These are phyloP conservation scores for Acrobasis suavella DNA, from an alignment of 2,888 invertebrate species.

Conservation along the genomic window DNA sequence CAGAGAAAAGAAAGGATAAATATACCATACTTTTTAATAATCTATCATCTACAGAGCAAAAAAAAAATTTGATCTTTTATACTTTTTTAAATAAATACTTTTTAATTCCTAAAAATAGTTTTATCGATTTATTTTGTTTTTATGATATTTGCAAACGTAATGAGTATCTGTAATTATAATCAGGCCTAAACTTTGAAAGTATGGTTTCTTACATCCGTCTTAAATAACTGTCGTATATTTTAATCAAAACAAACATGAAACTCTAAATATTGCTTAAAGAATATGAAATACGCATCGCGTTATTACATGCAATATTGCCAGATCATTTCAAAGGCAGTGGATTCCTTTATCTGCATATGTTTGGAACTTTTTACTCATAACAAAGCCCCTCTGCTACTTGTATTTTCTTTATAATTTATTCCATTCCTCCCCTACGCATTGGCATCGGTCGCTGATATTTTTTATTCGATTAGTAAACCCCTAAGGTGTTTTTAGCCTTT, in stretches of 20 bases:
- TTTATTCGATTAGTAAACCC: constrained; percentile 84
- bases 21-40: no score
- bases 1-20: no score
- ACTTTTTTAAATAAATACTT: no score
- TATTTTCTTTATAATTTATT: constrained; percentile 83
- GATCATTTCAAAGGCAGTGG: constrained; percentile 61
- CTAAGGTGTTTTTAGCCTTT: constrained; percentile 84
- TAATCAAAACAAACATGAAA: constrained; percentile 21
- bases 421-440: constrained; percentile 79
- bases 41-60: no score
- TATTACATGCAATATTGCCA: constrained; percentile 54
- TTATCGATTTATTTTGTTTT: no score
- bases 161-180: no score
- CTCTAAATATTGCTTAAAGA: constrained; percentile 15
- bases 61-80: no score
- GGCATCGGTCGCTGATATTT: constrained; percentile 83
- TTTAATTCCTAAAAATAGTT: no score
- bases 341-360: constrained; percentile 71
- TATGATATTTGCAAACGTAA: no score
- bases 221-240: background rate
- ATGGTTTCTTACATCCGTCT: no score
- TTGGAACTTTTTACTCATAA: constrained; percentile 73
- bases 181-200: no score
- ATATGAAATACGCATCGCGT: constrained; percentile 24
- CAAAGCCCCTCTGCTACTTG: constrained; percentile 76